A percentile compares a stretch with the other conserved stretches of the same genome.
Evolutionary conservation across 2,113 vertebrate genomes (phyloP).

Genomic region (Corythaixoides concolor): DNA sequence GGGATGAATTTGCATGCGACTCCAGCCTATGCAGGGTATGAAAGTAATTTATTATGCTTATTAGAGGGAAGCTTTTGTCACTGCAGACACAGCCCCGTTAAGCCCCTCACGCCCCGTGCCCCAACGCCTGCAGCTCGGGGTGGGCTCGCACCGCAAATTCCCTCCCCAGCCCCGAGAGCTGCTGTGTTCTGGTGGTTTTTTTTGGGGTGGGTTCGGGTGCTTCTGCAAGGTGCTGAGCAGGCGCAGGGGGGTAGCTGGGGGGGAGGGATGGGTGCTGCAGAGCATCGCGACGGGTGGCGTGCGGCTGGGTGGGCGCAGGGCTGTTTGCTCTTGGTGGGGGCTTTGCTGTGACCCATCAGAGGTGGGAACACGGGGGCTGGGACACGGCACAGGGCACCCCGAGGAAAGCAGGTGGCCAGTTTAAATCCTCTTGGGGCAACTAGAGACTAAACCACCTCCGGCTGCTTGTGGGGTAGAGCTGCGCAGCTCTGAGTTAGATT

Average conservation of each 20-base stretch:
- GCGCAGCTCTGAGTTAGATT: background rate
- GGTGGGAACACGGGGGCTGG: fast-evolving
- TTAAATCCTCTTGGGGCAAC: background rate
- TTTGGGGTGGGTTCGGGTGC: background rate
- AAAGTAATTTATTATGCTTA: conserved; percentile 32
- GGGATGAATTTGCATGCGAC: background rate
- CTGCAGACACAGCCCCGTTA: background rate
- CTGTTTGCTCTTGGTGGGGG: background rate
- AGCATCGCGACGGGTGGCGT: fast-evolving
- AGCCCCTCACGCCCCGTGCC: background rate
- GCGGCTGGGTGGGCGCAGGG: background rate
- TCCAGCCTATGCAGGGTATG: background rate
- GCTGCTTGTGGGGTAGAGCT: background rate
- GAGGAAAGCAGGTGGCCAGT: fast-evolving
- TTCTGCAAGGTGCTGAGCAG: fast-evolving
- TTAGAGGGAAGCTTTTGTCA: background rate
- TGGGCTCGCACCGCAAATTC: background rate
- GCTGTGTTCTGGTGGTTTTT: background rate
- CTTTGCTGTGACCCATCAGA: background rate
- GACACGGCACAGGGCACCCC: fast-evolving
- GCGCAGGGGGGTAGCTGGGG: fast-evolving
- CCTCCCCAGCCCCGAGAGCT: background rate
- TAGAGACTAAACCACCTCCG: background rate
- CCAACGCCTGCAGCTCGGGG: background rate
- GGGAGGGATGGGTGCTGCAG: background rate